Evolutionary conservation across 2,113 vertebrate genomes (phyloP).

Genomic region (Caloenas nicobarica): DNA sequence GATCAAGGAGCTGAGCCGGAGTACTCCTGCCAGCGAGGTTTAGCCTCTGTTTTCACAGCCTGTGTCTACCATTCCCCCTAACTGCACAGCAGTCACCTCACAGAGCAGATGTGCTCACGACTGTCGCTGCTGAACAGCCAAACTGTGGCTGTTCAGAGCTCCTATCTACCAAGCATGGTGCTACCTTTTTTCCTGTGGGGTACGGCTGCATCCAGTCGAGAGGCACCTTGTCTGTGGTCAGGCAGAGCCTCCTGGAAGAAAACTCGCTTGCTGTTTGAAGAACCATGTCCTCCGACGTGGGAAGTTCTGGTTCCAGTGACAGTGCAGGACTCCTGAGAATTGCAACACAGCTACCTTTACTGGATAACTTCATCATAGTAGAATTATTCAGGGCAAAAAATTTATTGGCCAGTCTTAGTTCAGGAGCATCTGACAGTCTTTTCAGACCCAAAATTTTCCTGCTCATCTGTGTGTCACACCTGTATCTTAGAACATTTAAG

Average conservation of each 20-base stretch:
- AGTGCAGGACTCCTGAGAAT: constrained; percentile 30
- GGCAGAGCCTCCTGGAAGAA: not conserved
- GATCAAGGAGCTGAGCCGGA: constrained; percentile 91
- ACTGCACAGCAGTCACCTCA: constrained; percentile 35
- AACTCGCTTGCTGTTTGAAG: constrained; percentile 9
- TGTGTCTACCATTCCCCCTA: constrained; percentile 70
- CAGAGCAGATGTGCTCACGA: constrained; percentile 29
- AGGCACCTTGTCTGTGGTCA: not conserved
- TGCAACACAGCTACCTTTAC: constrained; percentile 72
- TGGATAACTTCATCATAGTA: constrained; percentile 42
- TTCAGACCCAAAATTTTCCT: not conserved
- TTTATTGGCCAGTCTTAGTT: constrained; percentile 50
- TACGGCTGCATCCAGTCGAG: constrained; percentile 1
- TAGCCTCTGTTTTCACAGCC: constrained; percentile 74
- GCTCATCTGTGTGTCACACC: not conserved
- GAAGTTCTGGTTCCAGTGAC: constrained; percentile 26
- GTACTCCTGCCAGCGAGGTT: constrained; percentile 84
- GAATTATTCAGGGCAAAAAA: constrained; percentile 60
- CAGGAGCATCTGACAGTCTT: constrained; percentile 8
- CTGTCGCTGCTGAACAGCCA: not conserved
- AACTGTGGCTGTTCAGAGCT: constrained; percentile 20
- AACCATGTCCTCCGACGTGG: not conserved
- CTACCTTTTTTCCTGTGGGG: constrained; percentile 60
- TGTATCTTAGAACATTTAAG: not conserved
- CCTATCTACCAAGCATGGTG: constrained; percentile 69